Percentiles rank a stretch among this genome's conserved stretches.
Conservation (phyloP, 1,140 invertebrate species). For the Aphelinus atriplicis region DNA sequence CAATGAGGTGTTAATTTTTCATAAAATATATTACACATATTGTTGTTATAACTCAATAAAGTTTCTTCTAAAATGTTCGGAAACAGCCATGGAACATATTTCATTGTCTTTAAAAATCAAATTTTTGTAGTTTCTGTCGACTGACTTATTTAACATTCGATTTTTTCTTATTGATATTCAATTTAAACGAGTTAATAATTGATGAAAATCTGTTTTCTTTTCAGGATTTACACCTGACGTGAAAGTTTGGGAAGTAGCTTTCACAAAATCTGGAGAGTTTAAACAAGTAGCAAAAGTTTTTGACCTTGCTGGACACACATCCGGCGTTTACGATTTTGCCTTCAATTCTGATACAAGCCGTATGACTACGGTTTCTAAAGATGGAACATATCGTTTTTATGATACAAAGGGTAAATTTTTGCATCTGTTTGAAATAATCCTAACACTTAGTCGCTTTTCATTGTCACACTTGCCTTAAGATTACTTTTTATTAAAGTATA, state of each 20-base stretch:
- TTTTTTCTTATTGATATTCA: not conserved
- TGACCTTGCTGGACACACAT: constrained; percentile 84
- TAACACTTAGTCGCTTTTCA: no score
- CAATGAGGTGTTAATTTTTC: no score
- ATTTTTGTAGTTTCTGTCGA: not conserved
- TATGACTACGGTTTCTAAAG: constrained; percentile 87
- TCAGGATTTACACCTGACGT: constrained; percentile 87
- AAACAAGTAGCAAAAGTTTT: constrained; percentile 80
- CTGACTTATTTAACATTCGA: not conserved
- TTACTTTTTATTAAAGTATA: no score
- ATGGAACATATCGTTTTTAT: constrained; percentile 87
- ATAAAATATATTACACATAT: no score
- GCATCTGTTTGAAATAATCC: no score
- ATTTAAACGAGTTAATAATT: constrained; percentile 1
- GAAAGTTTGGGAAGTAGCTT: constrained; percentile 85
- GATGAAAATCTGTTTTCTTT: constrained; percentile 47
- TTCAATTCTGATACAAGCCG: constrained; percentile 84
- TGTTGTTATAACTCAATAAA: no score
- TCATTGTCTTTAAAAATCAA: not conserved
- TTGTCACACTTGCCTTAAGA: no score
- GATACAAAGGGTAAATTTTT: constrained; percentile 78
- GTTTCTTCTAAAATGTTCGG: no score
- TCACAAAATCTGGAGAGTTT: constrained; percentile 80
- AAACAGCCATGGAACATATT: no score
- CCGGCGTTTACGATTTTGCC: constrained; percentile 81